Evolutionary conservation across 23 tunicate genomes (phyloP), one percentile per base, ranked within the genome.

Genomic region (Halocynthia roretzi): DNA sequence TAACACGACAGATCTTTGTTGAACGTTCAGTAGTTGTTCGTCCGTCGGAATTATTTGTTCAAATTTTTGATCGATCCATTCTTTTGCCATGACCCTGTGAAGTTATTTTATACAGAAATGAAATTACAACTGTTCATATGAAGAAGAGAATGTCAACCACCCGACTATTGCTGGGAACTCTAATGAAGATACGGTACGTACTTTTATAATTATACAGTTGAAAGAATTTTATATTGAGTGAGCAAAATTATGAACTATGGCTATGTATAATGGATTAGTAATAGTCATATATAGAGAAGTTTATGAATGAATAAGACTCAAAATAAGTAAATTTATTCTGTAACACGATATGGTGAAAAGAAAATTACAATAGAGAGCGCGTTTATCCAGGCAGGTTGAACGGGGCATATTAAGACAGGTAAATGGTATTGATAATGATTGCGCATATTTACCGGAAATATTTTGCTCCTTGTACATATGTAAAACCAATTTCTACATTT

Each of bases 31-130:
- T 6, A 14, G 5, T 57, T 52, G 53, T 62, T 67, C 57, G 8
- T 20, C 14, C 51, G 93, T 62, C 6, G 83, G 80, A 51, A 81
- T 80, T 18, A 76, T 87, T 65, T 81, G 84, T 10, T 58, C 70
- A 21, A 20, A 55, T 62, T 61, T 52, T 7, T 71, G 53, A 48
- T 82, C 56, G 81, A 76, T 74, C 84, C 80, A 85, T 65, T 85
- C 90, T 54, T 70, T 70, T 21, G 84, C 90, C 51, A 71, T 58
- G 48, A 85, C 80, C 60, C 90, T 85, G 80, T 7, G 64, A 74
- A 81, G 5, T 31, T 31, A 31, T 31, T 31, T 31, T 31, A 0
- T 20, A 44, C 5, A 61, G 12, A 19, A 17, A 23, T 11, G 15
- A 56, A 22, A 72, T 52, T 7, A 49, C 10, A 50, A 18, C 65